Evolutionary conservation across 2,888 invertebrate species (phyloP).

Genomic region (Macaria liturata): DNA sequence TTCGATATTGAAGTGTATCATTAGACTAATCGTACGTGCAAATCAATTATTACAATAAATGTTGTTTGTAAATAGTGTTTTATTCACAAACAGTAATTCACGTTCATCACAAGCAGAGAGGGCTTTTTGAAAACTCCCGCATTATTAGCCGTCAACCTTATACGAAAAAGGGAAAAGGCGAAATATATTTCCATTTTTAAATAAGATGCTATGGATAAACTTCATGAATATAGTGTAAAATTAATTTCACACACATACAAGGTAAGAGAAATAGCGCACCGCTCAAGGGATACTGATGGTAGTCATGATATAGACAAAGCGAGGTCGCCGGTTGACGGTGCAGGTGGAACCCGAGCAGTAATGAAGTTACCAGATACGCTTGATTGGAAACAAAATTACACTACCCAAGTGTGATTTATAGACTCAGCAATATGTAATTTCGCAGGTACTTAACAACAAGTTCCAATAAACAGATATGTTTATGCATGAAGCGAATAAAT

Average conservation of each 20-base stretch:
- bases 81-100: too few species aligned
- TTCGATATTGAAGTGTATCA: too few species aligned
- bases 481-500: constrained; percentile 18
- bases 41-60: too few species aligned
- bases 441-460: neutral
- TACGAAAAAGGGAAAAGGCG: too few species aligned
- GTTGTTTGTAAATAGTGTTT: too few species aligned
- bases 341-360: constrained; percentile 14
- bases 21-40: too few species aligned
- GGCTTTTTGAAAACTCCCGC: too few species aligned
- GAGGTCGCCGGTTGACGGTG: constrained; percentile 25
- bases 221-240: constrained; percentile 40
- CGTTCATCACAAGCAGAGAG: too few species aligned
- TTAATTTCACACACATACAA: constrained; percentile 56
- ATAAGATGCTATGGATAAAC: too few species aligned
- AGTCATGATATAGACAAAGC: constrained; percentile 42
- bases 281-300: constrained; percentile 53
- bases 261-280: constrained; percentile 57
- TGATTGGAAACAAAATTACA: constrained; percentile 26
- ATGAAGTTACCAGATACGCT: constrained; percentile 19
- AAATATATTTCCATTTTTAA: too few species aligned
- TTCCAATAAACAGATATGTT: constrained; percentile 26
- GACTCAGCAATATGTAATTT: neutral
- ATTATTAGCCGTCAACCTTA: too few species aligned
- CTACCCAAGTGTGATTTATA: constrained; percentile 3